Conservation (phyloP, 2,797 vertebrate genomes). For the Antennarius maculatus region DNA sequence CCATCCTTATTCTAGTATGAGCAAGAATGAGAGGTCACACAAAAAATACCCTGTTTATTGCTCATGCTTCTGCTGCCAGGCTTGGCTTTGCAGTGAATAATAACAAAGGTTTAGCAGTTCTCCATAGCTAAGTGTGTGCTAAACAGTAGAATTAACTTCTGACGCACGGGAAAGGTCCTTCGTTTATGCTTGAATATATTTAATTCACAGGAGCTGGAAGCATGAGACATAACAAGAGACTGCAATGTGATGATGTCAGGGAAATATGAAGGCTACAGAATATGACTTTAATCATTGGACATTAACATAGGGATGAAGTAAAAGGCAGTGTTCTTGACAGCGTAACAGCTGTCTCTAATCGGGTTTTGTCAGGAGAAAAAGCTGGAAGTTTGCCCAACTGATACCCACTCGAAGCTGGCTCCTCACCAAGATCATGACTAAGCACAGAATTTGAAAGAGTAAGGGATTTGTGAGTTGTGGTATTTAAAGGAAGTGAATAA, state of each 20-base stretch:
- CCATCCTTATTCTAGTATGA: conserved; percentile 25
- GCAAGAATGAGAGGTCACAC: conserved; percentile 34
- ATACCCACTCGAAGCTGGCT: conserved; percentile 16
- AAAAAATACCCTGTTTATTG: conserved; percentile 48
- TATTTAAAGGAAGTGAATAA: conserved; percentile 4
- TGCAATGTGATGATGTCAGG: not conserved
- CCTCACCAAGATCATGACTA: conserved; percentile 34
- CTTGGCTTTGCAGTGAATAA: conserved; percentile 57
- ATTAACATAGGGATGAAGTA: not conserved
- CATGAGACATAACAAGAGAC: not conserved
- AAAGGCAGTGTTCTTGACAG: conserved; percentile 7
- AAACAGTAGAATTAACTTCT: conserved; percentile 40
- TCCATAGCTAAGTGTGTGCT: conserved; percentile 52
- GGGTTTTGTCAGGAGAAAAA: conserved; percentile 17
- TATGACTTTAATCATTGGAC: not conserved
- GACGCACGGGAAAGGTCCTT: conserved; percentile 22
- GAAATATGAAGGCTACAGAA: not conserved
- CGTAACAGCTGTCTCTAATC: conserved; percentile 26
- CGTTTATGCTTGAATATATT: conserved; percentile 4
- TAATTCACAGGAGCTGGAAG: conserved; percentile 11
- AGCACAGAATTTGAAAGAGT: conserved; percentile 26
- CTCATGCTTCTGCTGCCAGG: conserved; percentile 51
- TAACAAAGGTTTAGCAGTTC: conserved; percentile 56
- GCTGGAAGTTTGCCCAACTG: conserved; percentile 35
- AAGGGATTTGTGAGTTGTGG: conserved; percentile 7